Conservation (phyloP, 2,113 vertebrate genomes). For the Hucho hucho region DNA sequence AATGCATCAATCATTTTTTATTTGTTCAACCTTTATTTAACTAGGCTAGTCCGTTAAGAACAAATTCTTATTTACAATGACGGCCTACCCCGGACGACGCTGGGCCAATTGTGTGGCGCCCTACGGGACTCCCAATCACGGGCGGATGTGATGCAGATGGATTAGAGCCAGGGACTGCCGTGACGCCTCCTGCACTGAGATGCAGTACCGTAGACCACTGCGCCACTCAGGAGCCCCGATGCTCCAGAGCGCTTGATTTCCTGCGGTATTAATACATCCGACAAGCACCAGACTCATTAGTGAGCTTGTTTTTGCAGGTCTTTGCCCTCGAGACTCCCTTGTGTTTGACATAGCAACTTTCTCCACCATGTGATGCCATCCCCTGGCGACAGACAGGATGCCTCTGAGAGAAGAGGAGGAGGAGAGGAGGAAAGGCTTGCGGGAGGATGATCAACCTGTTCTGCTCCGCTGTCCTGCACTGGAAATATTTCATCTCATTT, state of each 20-base stretch:
- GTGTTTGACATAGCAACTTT: conserved; percentile 67
- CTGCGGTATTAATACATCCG: conserved; percentile 35
- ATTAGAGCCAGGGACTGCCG: too few relatives aligned
- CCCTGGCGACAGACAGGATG: conserved; percentile 2
- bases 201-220: too few relatives aligned
- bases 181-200: too few relatives aligned
- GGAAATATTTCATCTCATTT: background rate
- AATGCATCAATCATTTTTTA: too few relatives aligned
- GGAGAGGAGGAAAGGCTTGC: background rate
- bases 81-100: too few relatives aligned
- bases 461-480: background rate
- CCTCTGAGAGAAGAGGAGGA: background rate
- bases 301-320: conserved; percentile 49
- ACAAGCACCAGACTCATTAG: conserved; percentile 45
- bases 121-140: too few relatives aligned
- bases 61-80: too few relatives aligned
- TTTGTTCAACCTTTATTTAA: too few relatives aligned
- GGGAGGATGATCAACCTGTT: background rate
- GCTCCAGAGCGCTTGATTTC: background rate
- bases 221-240: too few relatives aligned
- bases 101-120: too few relatives aligned
- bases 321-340: conserved; percentile 48
- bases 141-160: too few relatives aligned
- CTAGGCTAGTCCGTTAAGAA: too few relatives aligned
- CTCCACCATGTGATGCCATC: conserved; percentile 59